phyloP scores from a whole-genome alignment of 2,113 vertebrate genomes.

The Cebidichthys violaceus region DNA sequence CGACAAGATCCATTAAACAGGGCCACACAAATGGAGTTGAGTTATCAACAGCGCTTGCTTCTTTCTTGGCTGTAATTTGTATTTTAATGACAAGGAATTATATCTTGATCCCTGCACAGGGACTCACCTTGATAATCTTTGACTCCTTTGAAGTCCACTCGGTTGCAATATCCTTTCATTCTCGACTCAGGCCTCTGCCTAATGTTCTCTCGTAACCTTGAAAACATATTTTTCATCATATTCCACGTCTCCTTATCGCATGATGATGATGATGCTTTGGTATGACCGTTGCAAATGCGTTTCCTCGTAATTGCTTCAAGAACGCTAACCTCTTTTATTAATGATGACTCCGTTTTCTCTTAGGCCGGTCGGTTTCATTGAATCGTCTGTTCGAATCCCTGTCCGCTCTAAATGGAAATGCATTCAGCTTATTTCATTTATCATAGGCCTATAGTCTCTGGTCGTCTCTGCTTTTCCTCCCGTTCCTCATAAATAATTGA shows the following conservation, averaged over 20 bases:
- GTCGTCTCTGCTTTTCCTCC: slow-evolving; percentile 29
- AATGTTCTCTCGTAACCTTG: slow-evolving; percentile 51
- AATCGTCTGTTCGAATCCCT: slow-evolving; percentile 56
- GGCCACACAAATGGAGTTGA: slow-evolving; percentile 40
- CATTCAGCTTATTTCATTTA: slow-evolving; percentile 66
- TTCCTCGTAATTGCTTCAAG: slow-evolving; percentile 61
- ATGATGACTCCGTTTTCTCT: slow-evolving; percentile 42
- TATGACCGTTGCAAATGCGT: slow-evolving; percentile 50
- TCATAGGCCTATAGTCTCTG: slow-evolving; percentile 46
- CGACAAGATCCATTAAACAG: slow-evolving; percentile 50
- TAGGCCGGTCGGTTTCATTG: slow-evolving; percentile 53
- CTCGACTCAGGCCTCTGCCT: slow-evolving; percentile 20
- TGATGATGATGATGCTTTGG: slow-evolving; percentile 31
- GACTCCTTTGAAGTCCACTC: slow-evolving; percentile 49
- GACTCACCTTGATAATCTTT: slow-evolving; percentile 54
- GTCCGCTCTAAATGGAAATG: slow-evolving; percentile 67
- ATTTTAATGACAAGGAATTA: slow-evolving; percentile 58
- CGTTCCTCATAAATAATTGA: slow-evolving; percentile 66
- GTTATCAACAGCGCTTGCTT: slow-evolving; percentile 42
- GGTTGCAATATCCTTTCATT: slow-evolving; percentile 24
- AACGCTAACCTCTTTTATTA: slow-evolving; percentile 56
- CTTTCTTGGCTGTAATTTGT: slow-evolving; percentile 40
- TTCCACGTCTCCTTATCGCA: slow-evolving; percentile 56
- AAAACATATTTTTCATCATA: slow-evolving; percentile 49
- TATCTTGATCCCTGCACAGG: slow-evolving; percentile 7